Evolutionary conservation across 1,140 invertebrate species (phyloP), one percentile per base, ranked within the genome.

Genomic region (Contarinia nasturtii): DNA sequence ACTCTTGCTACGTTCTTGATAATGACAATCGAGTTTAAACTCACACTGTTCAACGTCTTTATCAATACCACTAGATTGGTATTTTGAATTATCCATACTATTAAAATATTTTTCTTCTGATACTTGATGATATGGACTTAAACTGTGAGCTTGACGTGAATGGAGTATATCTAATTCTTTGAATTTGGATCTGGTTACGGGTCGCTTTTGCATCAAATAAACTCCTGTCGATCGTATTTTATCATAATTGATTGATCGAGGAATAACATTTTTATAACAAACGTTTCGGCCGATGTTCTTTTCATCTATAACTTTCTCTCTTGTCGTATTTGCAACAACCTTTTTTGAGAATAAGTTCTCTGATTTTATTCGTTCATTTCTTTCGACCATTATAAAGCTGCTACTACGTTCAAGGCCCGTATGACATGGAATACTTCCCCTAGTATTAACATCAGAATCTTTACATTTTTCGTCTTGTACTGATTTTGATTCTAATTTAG

Each of bases 141-240:
- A 56, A 49, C 56, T 64, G 37, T 57, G 52, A 10, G 51, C 46
- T 44, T 54, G 45, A 33, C 57, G 57, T 37, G 66, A 56, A 34
- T 65, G 61, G 4, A 5, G 27, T 10, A 27, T 10, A 45, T 72
- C 66, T 44, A 64, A 66, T 53, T 84, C 80, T 54, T 71, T 72
- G 60, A 85, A 83, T 52, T 74, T 72, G 1, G 81, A 85, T 51
- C 79, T 70, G 3, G 74, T 75, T 0, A 83, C 80, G 14, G 80
- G 77, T 57, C 73, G 75, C 48, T 76, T 78, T 50, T 79, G 68
- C 14, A 72, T 65, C 34, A 85, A 64, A 57, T 82, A 83, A 14
- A 75, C 58, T 47, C 68, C 72, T 12, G 75, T 49, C 20, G 74
- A 67, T 54, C 76, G 61, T 52, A 74, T 49, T 33, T 71, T 71